Conservation (phyloP, 37 sponge, comb jelly and placozoan genomes). For the Ephydatia muelleri region DNA sequence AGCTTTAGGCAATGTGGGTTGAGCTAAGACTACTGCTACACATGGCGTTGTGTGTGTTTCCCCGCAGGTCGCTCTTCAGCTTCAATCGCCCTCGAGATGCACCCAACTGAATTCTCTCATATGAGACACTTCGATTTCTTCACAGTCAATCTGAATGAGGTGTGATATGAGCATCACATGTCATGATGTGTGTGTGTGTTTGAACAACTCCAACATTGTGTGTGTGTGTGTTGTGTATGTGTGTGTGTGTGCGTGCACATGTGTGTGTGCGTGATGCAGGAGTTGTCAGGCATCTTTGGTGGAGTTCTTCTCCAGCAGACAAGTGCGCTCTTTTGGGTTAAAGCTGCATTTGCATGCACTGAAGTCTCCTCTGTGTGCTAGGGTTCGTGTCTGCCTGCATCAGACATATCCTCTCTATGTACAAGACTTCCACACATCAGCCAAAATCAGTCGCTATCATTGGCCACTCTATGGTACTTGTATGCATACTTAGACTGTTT, state of each 20-base stretch:
- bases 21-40: neutral
- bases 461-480: slow-evolving; percentile 70
- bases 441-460: slow-evolving; percentile 58
- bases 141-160: slow-evolving; percentile 56
- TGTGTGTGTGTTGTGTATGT: neutral
- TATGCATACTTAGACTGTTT: neutral
- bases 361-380: slow-evolving; percentile 3
- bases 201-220: neutral
- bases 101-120: slow-evolving; percentile 26
- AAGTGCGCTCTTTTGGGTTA: neutral
- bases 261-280: slow-evolving; percentile 17
- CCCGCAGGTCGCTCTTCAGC: slow-evolving; percentile 66
- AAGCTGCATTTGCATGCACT: neutral
- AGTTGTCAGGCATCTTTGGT: slow-evolving; percentile 76
- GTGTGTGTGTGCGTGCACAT: neutral
- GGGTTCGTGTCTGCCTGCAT: slow-evolving; percentile 56
- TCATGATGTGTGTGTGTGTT: neutral
- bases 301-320: slow-evolving; percentile 55
- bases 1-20: slow-evolving; percentile 79
- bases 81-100: slow-evolving; percentile 58
- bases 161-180: neutral
- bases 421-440: slow-evolving; percentile 1
- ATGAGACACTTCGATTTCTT: slow-evolving; percentile 55
- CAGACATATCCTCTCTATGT: slow-evolving; percentile 67
- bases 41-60: neutral